Evolutionary conservation across 2,888 invertebrate genomes (phyloP).

Genomic region (Heliconius ethilla): DNA sequence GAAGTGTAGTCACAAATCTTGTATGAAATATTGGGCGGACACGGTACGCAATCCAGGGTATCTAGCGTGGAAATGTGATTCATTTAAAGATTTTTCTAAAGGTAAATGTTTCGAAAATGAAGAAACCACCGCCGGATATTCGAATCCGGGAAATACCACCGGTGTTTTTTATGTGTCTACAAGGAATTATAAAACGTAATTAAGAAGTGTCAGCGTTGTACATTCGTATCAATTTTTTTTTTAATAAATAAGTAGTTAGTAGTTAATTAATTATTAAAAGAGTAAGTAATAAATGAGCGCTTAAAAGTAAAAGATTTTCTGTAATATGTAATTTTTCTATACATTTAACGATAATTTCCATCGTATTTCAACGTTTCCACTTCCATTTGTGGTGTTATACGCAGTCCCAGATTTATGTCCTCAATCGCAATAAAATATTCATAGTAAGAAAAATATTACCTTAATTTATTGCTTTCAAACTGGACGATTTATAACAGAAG

Average conservation of each 20-base stretch:
- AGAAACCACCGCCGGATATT: constrained; percentile 70
- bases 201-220: background rate
- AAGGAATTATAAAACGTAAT: constrained; percentile 56
- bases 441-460: constrained; percentile 27
- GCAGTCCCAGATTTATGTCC: constrained; percentile 19
- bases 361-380: constrained; percentile 23
- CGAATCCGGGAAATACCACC: constrained; percentile 71
- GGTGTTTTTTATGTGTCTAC: constrained; percentile 73
- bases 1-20: constrained; percentile 74
- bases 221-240: background rate
- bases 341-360: constrained; percentile 10
- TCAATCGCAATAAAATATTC: constrained; percentile 26
- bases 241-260: background rate
- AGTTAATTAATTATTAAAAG: background rate
- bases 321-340: constrained; percentile 2
- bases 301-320: background rate
- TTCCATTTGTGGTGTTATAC: constrained; percentile 23
- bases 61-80: constrained; percentile 68
- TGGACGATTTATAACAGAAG: constrained; percentile 16
- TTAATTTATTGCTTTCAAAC: constrained; percentile 25
- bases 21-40: constrained; percentile 64
- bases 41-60: constrained; percentile 64
- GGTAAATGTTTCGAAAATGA: constrained; percentile 67
- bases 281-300: background rate
- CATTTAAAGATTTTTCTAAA: constrained; percentile 61